Percentiles rank a stretch among this genome's conserved stretches.
phyloP scores from a whole-genome alignment of 1,140 invertebrate species.

The Ditylenchus dipsaci region DNA sequence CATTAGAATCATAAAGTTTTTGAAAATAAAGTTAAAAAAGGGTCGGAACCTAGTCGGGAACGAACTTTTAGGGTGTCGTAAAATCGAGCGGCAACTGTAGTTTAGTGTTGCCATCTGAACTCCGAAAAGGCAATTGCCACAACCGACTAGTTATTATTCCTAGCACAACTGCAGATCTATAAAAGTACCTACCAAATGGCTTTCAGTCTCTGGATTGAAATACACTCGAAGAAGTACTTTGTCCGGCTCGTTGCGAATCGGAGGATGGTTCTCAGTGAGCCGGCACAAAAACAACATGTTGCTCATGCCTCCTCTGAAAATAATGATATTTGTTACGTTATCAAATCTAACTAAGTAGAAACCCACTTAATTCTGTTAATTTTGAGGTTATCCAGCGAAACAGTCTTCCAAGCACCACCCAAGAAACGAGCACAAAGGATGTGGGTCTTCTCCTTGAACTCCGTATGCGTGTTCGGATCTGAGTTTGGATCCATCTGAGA shows the following conservation, averaged over 20 bases:
- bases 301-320: slow-evolving; percentile 56
- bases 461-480: slow-evolving; percentile 52
- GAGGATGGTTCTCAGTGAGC: slow-evolving; percentile 50
- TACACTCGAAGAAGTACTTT: slow-evolving; percentile 57
- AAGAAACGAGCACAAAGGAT: slow-evolving; percentile 54
- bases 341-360: not conserved
- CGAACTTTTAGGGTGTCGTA: too few relatives aligned
- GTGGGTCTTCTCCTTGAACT: slow-evolving; percentile 55
- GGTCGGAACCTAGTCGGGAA: too few relatives aligned
- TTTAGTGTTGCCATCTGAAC: too few relatives aligned
- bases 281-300: slow-evolving; percentile 57
- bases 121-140: too few relatives aligned
- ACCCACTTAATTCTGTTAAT: slow-evolving; percentile 55
- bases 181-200: slow-evolving; percentile 39
- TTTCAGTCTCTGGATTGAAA: slow-evolving; percentile 57
- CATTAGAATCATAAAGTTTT: too few relatives aligned
- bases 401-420: slow-evolving; percentile 57
- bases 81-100: too few relatives aligned
- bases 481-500: slow-evolving; percentile 53
- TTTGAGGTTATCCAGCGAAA: slow-evolving; percentile 50
- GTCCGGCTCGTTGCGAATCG: slow-evolving; percentile 53
- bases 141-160: too few relatives aligned
- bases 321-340: slow-evolving; percentile 1
- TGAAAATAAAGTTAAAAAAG: too few relatives aligned
- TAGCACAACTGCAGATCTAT: too few relatives aligned